Evolutionary conservation across 2,797 vertebrate species (phyloP).

Genomic region (Sebastes trivittatus): DNA sequence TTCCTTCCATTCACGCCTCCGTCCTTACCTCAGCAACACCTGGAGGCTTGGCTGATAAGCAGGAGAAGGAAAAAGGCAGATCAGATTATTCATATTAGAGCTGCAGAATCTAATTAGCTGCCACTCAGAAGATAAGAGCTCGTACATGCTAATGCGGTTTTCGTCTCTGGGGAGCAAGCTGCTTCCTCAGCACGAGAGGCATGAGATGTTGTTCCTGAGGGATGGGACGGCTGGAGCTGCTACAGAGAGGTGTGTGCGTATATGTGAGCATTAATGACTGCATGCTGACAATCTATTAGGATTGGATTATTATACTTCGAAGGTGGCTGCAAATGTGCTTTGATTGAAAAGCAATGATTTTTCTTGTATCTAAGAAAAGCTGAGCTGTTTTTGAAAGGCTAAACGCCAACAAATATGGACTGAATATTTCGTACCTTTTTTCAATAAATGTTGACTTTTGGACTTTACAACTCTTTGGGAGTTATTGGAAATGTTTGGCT

Average conservation of each 20-base stretch:
- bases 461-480: too few species aligned
- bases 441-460: too few species aligned
- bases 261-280: not conserved
- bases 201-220: not conserved
- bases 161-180: not conserved
- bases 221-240: not conserved
- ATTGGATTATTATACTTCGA: not conserved
- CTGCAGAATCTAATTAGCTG: slow-evolving; percentile 46
- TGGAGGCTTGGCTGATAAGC: slow-evolving; percentile 35
- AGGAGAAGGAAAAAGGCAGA: slow-evolving; percentile 2
- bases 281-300: not conserved
- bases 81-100: slow-evolving; percentile 43
- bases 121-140: slow-evolving; percentile 34
- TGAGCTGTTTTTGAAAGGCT: too few species aligned
- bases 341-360: not conserved
- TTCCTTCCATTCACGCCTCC: not conserved
- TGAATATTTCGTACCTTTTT: too few species aligned
- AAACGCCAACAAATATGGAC: too few species aligned
- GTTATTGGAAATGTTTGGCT: too few species aligned
- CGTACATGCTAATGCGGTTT: slow-evolving; percentile 30
- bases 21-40: slow-evolving; percentile 19
- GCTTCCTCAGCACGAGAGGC: slow-evolving; percentile 6
- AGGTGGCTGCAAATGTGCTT: not conserved
- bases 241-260: not conserved
- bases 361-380: too few species aligned